A percentile compares a stretch with the other conserved stretches of the same genome.
Evolutionary conservation across 92 coral and sea anemone genomes (phyloP).

Genomic region (Phenganax marumi): DNA sequence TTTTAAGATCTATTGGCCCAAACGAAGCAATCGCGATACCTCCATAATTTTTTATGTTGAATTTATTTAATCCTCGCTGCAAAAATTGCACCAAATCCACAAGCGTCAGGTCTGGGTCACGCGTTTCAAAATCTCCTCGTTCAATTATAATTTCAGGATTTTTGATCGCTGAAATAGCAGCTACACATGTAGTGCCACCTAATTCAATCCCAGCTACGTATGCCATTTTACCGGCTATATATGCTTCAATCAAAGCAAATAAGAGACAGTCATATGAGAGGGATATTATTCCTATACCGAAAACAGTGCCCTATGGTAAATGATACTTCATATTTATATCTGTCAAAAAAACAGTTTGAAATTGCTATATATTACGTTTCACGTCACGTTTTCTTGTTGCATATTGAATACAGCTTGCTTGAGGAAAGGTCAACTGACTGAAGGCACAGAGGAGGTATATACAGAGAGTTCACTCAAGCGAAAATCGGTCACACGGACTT

Average conservation of each 20-base stretch:
- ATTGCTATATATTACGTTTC: too few relatives aligned
- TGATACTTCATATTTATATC: too few relatives aligned
- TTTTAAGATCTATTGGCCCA: slow-evolving; percentile 83
- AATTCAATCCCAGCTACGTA: slow-evolving; percentile 88
- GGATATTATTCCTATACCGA: too few relatives aligned
- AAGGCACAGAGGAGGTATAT: too few relatives aligned
- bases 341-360: too few relatives aligned
- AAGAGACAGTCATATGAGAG: too few relatives aligned
- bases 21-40: slow-evolving; percentile 89
- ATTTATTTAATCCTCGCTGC: slow-evolving; percentile 50
- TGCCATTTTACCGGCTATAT: background rate
- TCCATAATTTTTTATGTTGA: slow-evolving; percentile 46
- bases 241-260: background rate
- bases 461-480: too few relatives aligned
- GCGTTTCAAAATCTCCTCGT: slow-evolving; percentile 63
- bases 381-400: too few relatives aligned
- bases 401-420: too few relatives aligned
- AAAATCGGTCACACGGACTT: too few relatives aligned
- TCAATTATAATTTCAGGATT: slow-evolving; percentile 61
- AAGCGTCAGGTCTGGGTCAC: slow-evolving; percentile 57
- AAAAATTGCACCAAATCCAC: slow-evolving; percentile 53
- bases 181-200: slow-evolving; percentile 89
- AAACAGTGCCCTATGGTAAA: too few relatives aligned
- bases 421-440: too few relatives aligned
- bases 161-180: slow-evolving; percentile 64